Evolutionary conservation across 2,888 invertebrate species (phyloP).

Genomic region (Pachycephus smyrnensis): DNA sequence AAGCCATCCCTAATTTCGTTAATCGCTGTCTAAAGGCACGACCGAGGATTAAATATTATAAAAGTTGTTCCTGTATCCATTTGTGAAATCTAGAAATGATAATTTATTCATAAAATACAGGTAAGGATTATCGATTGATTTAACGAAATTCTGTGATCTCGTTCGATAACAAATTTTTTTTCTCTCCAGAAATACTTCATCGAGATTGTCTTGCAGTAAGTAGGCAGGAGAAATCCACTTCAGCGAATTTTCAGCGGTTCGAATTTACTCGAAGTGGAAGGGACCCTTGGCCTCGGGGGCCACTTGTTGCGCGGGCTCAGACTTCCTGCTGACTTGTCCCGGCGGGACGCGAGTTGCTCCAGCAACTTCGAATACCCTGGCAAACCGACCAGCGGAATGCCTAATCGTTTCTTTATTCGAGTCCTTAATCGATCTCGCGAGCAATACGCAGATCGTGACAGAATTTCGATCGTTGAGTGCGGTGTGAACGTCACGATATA

Average conservation of each 20-base stretch:
- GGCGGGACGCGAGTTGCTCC: conserved; percentile 51
- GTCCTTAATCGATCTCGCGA: conserved; percentile 24
- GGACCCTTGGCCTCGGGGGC: conserved; percentile 54
- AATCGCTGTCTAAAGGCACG: conserved; percentile 31
- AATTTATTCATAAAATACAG: background rate
- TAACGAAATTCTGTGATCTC: background rate
- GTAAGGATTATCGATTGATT: background rate
- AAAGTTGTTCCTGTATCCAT: background rate
- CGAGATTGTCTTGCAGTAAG: background rate
- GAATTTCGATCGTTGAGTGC: conserved; percentile 22
- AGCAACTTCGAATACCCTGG: conserved; percentile 55
- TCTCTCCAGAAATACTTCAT: background rate
- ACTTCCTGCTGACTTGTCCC: conserved; percentile 55
- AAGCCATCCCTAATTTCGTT: conserved; percentile 42
- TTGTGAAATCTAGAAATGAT: background rate
- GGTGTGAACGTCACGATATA: conserved; percentile 39
- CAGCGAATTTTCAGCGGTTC: background rate
- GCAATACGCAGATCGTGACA: conserved; percentile 3
- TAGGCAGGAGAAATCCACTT: background rate
- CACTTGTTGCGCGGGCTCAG: conserved; percentile 60
- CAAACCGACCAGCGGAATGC: conserved; percentile 50
- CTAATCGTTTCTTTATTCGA: conserved; percentile 57
- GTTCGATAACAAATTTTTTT: background rate
- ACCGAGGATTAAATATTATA: background rate
- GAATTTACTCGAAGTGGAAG: conserved; percentile 48